Conservation (phyloP, 2,888 invertebrate species). For the Lepidochitona cinerea region DNA sequence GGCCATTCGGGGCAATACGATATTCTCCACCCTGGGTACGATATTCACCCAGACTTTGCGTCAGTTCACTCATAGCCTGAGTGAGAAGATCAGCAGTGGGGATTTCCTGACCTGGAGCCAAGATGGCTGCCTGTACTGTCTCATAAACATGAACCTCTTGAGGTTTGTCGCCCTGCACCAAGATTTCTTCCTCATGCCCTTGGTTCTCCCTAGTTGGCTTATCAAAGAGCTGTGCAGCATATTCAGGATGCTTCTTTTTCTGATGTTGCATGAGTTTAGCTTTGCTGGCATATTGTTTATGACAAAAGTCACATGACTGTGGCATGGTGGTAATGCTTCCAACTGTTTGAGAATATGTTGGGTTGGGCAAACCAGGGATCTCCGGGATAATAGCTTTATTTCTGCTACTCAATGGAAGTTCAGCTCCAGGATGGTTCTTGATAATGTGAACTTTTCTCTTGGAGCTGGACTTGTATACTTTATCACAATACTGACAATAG, state of each 20-base stretch:
- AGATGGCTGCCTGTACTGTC: not conserved
- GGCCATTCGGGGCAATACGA: conserved; percentile 21
- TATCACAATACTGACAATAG: conserved; percentile 87
- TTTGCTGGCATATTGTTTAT: conserved; percentile 89
- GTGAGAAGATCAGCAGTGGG: conserved; percentile 70
- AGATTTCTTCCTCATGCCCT: not conserved
- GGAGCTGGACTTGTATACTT: conserved; percentile 85
- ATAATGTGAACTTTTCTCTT: conserved; percentile 87
- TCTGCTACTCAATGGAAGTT: conserved; percentile 74
- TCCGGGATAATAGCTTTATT: conserved; percentile 62
- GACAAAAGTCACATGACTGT: conserved; percentile 84
- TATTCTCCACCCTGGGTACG: conserved; percentile 13
- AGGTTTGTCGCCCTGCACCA: not conserved
- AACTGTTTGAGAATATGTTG: conserved; percentile 80
- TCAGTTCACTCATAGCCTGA: conserved; percentile 72
- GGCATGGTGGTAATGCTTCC: conserved; percentile 81
- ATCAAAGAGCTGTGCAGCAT: conserved; percentile 31
- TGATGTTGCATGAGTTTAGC: conserved; percentile 75
- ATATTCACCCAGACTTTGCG: conserved; percentile 59
- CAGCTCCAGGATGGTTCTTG: conserved; percentile 86
- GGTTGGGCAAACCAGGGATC: conserved; percentile 74
- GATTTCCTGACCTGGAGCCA: conserved; percentile 3
- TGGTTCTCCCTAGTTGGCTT: conserved; percentile 9
- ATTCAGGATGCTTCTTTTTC: conserved; percentile 71
- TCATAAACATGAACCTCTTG: not conserved